Base-by-base conservation (phyloP, 2,113 vertebrate genomes). In the Collichthys lucidus region DNA sequence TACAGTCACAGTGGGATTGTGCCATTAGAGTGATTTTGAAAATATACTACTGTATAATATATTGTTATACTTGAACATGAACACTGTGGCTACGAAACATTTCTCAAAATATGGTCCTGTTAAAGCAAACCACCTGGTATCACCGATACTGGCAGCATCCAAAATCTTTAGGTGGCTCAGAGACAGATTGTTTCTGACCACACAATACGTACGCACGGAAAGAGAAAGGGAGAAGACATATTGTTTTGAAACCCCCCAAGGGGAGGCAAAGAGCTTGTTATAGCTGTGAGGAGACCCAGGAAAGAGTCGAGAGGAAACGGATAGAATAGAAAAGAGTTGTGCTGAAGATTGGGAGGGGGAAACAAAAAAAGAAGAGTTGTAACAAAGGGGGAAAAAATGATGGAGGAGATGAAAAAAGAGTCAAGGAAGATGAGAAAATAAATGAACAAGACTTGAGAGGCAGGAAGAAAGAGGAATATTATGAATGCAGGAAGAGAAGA, bases 401-500 rank as follows among this genome's bases (percentile, higher is more conserved):
- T 4, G 14, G 11, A 46, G 1, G 1, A 16, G 16, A 7, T 49
- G 4, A 26, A 4, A n/a, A 26, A 74, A 11, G 7, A 26, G 40
- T 15, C 49, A 52, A 52, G 53, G 22, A 35, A 8, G 0, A 10
- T 20, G 31, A 40, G 6, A 62, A 67, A 66, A 31, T 4, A 60
- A 17, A 60, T 19, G 17, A 10, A 8, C 4, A 31, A 24, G 24
- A 35, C 22, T 17, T 17, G 2, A 60, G 19, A 22, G 11, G 16
- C 35, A 8, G 47, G 47, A 17, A 19, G 11, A 5, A 6, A 14
- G 24, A 46, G 20, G 50, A 6, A 20, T 15, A 19, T 5, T 0
- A 8, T 20, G 7, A 31, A 7, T 29, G 6, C 0, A 47, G 3
- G 0, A n/a, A n/a, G n/a, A n/a, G 4, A n/a, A 29, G 0, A n/a